Conservation (phyloP, 37 sponge, comb jelly and placozoan genomes). For the Spongia lamella region DNA sequence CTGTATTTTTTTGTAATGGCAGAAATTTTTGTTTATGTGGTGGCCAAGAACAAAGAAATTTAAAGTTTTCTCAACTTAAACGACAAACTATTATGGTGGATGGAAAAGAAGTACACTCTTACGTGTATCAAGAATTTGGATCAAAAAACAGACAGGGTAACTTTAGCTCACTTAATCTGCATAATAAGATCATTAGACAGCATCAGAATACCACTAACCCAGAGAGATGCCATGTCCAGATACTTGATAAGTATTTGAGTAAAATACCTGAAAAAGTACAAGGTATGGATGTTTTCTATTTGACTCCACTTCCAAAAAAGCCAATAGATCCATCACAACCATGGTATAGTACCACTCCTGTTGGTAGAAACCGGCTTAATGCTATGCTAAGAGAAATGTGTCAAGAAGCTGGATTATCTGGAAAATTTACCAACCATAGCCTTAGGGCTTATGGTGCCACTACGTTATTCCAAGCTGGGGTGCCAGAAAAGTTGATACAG, state of each 20-base stretch:
- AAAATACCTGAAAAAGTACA: too few relatives aligned
- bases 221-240: too few relatives aligned
- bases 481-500: slow-evolving; percentile 26
- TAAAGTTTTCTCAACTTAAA: slow-evolving; percentile 26
- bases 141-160: slow-evolving; percentile 31
- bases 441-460: slow-evolving; percentile 16
- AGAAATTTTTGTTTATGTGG: too few relatives aligned
- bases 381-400: slow-evolving; percentile 19
- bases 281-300: too few relatives aligned
- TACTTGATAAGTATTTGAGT: too few relatives aligned
- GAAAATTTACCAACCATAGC: slow-evolving; percentile 19
- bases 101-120: neutral
- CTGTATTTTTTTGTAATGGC: too few relatives aligned
- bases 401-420: slow-evolving; percentile 14
- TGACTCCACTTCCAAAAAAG: slow-evolving; percentile 2
- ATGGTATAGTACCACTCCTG: neutral
- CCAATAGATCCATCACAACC: slow-evolving; percentile 2
- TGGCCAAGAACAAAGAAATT: slow-evolving; percentile 13
- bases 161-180: neutral
- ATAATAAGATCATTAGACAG: slow-evolving; percentile 14
- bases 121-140: slow-evolving; percentile 23
- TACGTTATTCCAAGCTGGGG: slow-evolving; percentile 11
- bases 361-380: slow-evolving; percentile 23
- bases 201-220: too few relatives aligned
- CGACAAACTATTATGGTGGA: slow-evolving; percentile 19